Base-by-base conservation (phyloP, 2,797 vertebrate genomes). In the Sebastes minor region DNA sequence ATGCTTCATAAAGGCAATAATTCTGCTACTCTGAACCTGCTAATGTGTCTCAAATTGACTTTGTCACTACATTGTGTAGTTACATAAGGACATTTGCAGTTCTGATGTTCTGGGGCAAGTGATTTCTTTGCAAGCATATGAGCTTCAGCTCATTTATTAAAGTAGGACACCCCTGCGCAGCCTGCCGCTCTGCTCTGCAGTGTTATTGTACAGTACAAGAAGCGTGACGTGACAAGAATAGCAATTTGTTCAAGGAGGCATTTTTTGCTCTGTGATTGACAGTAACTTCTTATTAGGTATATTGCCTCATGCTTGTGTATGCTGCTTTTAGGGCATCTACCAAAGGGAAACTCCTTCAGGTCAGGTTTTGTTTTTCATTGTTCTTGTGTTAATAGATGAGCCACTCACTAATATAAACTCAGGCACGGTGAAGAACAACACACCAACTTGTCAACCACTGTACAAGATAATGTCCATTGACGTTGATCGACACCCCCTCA, bases 141-240 rank as follows among this genome's bases (percentile, higher is more conserved):
- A 86, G 78, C 81, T 79, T 63, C 79, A 76, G 74, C 80, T 93
- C 89, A 84, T 91, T 93, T 92, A 86, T 91, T 86, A 88, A 93
- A 91, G 84, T 92, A 89, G 89, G 92, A 89, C 92, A 92, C 67
- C 75, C 83, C 81, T 61, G 87, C 56, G 35, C 82, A 64, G 86
- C 74, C 77, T 84, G 71, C 77, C 59, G 63, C 79, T 82, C 81
- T 55, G 75, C 86, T 86, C 86, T 78, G 88, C 86, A 83, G 78
- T 84, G 68, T 79, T 94, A 81, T 91, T 92, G 78, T 92, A 91
- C 89, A 81, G 42, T 86, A 90, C 87, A 86, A 84, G 83, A 84
- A 74, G 81, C 86, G 82, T 87, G 82, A 92, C 93, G 89, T 94
- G 93, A 94, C 88, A 91, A 86, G 83, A 95, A 94, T 90, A 89